Conservation (phyloP, 2,113 vertebrate species). For the Myxocyprinus asiaticus region DNA sequence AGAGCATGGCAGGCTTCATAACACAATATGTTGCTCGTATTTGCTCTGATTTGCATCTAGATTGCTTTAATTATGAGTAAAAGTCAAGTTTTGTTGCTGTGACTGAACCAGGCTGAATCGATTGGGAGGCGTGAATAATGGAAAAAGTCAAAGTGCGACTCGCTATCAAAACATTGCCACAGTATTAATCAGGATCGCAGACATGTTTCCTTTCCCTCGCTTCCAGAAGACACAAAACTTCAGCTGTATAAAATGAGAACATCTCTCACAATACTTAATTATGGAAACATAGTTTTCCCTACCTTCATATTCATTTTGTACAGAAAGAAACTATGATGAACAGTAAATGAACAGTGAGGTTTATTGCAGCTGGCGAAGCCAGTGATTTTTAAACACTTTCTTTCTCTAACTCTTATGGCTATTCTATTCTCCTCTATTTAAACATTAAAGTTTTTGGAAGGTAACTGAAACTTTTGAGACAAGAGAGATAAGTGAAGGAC, state of each 20-base stretch:
- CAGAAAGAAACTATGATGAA: neutral
- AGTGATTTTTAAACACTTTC: conserved; percentile 8
- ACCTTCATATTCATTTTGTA: conserved; percentile 12
- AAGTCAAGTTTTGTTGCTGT: conserved; percentile 74
- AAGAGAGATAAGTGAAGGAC: neutral
- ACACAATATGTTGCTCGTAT: conserved; percentile 68
- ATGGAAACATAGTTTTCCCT: conserved; percentile 13
- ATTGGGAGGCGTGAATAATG: conserved; percentile 76
- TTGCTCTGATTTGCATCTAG: conserved; percentile 77
- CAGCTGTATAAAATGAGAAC: conserved; percentile 27
- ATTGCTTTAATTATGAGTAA: conserved; percentile 82
- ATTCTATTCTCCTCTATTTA: neutral
- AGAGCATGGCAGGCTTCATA: conserved; percentile 56
- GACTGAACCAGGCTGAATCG: conserved; percentile 73
- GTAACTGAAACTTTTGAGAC: neutral
- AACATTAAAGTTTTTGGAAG: neutral
- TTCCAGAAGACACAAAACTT: conserved; percentile 26
- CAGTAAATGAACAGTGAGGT: neutral
- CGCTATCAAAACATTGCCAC: conserved; percentile 63
- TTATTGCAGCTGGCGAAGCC: conserved; percentile 8
- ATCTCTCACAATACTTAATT: conserved; percentile 28
- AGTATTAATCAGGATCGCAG: conserved; percentile 54
- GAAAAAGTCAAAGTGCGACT: conserved; percentile 67
- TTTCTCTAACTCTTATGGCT: conserved; percentile 4
- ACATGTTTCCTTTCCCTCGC: conserved; percentile 34